Conservation (phyloP, 1,140 invertebrate genomes). For the Colletes gigas region DNA sequence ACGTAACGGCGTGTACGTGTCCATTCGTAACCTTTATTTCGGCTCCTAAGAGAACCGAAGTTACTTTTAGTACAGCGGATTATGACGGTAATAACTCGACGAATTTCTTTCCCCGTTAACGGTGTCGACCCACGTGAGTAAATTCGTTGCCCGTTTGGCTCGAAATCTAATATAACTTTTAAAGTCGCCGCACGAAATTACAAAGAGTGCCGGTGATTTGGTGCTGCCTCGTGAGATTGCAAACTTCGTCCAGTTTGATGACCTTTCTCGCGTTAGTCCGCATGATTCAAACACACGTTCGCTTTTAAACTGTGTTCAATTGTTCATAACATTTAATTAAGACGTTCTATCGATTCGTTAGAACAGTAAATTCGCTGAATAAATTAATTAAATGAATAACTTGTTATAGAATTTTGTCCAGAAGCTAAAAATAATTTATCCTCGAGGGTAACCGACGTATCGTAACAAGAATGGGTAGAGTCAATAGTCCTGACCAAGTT, state of each 20-base stretch:
- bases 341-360: no score
- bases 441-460: no score
- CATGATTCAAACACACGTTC: background rate
- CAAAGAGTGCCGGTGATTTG: slow-evolving; percentile 35
- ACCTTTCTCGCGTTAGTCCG: no score
- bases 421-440: no score
- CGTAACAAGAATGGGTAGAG: no score
- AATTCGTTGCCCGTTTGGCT: slow-evolving; percentile 49
- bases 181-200: slow-evolving; percentile 52
- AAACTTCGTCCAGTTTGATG: slow-evolving; percentile 6
- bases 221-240: slow-evolving; percentile 29
- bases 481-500: no score
- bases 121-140: slow-evolving; percentile 34
- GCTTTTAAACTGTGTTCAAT: background rate
- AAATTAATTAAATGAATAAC: no score
- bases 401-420: no score
- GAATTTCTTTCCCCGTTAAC: slow-evolving; percentile 46
- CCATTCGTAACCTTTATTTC: slow-evolving; percentile 58
- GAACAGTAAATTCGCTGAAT: no score
- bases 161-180: slow-evolving; percentile 67
- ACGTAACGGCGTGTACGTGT: slow-evolving; percentile 53
- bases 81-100: slow-evolving; percentile 61
- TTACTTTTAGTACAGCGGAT: slow-evolving; percentile 52
- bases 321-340: no score
- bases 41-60: slow-evolving; percentile 20